phyloP scores from a whole-genome alignment of 2,797 vertebrate species.

The Phrynocephalus vlangalii region DNA sequence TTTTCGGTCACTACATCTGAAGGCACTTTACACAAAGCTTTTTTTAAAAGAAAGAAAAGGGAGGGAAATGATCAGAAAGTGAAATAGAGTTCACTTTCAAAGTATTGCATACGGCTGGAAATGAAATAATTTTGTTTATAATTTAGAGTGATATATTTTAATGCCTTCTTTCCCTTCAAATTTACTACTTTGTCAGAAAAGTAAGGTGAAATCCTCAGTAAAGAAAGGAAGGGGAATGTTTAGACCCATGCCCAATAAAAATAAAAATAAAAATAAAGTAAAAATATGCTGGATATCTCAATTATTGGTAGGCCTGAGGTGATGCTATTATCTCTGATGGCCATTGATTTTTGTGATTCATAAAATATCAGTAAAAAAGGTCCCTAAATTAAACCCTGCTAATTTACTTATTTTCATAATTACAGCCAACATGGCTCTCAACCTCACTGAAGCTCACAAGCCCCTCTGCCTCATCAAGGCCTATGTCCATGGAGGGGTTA shows the following conservation, averaged over 20 bases:
- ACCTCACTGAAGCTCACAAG: no score
- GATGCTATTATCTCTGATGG: slow-evolving; percentile 13
- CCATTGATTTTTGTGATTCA: slow-evolving; percentile 25
- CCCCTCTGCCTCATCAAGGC: no score
- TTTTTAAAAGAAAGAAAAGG: slow-evolving; percentile 51
- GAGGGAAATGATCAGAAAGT: slow-evolving; percentile 56
- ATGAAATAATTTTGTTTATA: slow-evolving; percentile 72
- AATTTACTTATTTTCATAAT: not conserved
- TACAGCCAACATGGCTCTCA: no score
- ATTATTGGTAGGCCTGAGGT: not conserved
- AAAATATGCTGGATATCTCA: not conserved
- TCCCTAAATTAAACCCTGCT: not conserved
- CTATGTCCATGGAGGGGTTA: no score
- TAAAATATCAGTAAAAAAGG: slow-evolving; percentile 13
- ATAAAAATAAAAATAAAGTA: slow-evolving; percentile 1
- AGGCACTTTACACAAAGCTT: slow-evolving; percentile 58
- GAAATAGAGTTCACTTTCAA: slow-evolving; percentile 73
- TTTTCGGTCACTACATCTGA: slow-evolving; percentile 50
- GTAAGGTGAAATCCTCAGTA: slow-evolving; percentile 58
- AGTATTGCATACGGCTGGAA: slow-evolving; percentile 63
- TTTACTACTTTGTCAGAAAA: slow-evolving; percentile 63
- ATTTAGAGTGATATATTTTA: slow-evolving; percentile 62
- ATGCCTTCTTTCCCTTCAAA: slow-evolving; percentile 60
- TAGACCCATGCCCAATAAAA: not conserved
- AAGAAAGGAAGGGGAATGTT: slow-evolving; percentile 29